Evolutionary conservation across 2,797 vertebrate species (phyloP), one percentile per base, ranked within the genome.

Genomic region (Enteromius fasciolatus): DNA sequence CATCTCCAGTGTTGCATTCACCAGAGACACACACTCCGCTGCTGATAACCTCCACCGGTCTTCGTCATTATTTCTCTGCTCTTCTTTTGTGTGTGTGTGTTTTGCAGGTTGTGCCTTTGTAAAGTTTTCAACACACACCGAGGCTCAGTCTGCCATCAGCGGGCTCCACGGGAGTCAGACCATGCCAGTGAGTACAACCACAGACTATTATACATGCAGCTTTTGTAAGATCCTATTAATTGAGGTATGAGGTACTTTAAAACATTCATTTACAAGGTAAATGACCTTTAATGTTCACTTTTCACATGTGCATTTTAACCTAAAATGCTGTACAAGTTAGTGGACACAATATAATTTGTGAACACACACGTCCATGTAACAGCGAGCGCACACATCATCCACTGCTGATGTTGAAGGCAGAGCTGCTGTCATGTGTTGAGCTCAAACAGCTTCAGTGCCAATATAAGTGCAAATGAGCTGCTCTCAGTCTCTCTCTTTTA

Each of bases 101-200:
- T 64, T 84, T 83, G 8, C 63, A 87, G 86, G 83, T 68, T 89
- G 83, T 83, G 86, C 86, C 75, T 86, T 87, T 92, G 95, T 96
- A 86, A 96, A 96, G 83, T 96, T 95, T 0, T 94, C 95, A 69
- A 95, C 94, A 88, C 95, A 96, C n/a, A 93, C 94, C 0, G 95
- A 95, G 89, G 95, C 95, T 0, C 95, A 95, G 90, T 94, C 95
- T 31, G 95, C 95, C 81, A 96, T 96, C 91, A 93, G 92, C 83
- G 93, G 93, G 81, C 94, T 96, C 84, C 95, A 96, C 0, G 94
- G 95, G 88, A 96, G 95, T 88, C 93, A 95, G 88, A 96, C 95
- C 84, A 95, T 95, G 95, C 94, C 95, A 87, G 95, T 96, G 90
- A 95, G 94, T 90, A 85, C 69, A 54, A 73, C 59, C 50, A 76